phyloP scores from a whole-genome alignment of 35 echinoderm and acorn worm genomes.

The Lytechinus pictus region DNA sequence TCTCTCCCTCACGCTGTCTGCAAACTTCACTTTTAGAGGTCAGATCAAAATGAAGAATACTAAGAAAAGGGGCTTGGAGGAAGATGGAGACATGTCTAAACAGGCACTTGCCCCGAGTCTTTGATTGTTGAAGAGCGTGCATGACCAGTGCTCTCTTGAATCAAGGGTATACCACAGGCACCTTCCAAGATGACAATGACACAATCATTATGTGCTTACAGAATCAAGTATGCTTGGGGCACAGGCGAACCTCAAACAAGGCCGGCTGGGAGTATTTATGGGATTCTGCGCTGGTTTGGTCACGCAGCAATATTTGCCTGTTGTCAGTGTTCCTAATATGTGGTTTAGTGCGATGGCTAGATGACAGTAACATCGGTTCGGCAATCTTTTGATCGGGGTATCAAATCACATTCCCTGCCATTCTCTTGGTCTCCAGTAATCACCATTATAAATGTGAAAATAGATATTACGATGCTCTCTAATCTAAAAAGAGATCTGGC shows the following conservation, averaged over 20 bases:
- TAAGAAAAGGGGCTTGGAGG: background rate
- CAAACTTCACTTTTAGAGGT: background rate
- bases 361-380: background rate
- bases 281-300: background rate
- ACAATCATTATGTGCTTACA: conserved; percentile 40
- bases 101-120: conserved; percentile 3
- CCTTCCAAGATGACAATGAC: conserved; percentile 18
- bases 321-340: conserved; percentile 7
- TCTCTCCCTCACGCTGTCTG: background rate
- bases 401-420: background rate
- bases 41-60: background rate
- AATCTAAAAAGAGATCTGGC: background rate
- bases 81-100: conserved; percentile 20
- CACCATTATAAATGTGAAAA: background rate
- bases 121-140: conserved; percentile 25
- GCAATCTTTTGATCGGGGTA: background rate
- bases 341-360: background rate
- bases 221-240: background rate
- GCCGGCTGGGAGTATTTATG: background rate
- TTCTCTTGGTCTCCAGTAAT: background rate
- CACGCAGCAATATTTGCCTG: background rate
- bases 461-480: background rate
- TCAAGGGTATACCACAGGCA: background rate
- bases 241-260: conserved; percentile 15
- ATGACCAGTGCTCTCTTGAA: conserved; percentile 30